A percentile compares a stretch with the other conserved stretches of the same genome.
These are phyloP conservation scores for Anoplophora glabripennis DNA, from an alignment of 1,140 invertebrate species.

Conservation along the genomic window DNA sequence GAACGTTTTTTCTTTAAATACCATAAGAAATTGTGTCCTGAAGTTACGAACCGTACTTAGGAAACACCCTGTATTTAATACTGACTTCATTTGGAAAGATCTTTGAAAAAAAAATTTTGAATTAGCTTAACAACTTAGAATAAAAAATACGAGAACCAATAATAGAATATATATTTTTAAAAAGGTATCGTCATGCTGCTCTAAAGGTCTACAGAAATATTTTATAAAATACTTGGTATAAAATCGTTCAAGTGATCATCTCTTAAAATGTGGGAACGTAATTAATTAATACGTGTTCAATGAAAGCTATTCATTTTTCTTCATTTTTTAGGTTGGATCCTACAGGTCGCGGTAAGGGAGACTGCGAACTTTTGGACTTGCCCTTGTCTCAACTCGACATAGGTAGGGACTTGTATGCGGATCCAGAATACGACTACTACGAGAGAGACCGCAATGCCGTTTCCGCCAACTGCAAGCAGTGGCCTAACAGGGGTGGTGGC, in stretches of 20 bases:
- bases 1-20: too few relatives aligned
- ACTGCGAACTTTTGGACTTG: conserved; percentile 70
- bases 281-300: background rate
- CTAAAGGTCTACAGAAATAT: background rate
- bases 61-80: background rate
- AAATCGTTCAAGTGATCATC: background rate
- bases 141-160: too few relatives aligned
- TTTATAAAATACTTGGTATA: background rate
- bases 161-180: background rate
- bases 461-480: conserved; percentile 45
- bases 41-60: too few relatives aligned
- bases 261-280: background rate
- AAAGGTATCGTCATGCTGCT: background rate
- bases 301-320: background rate
- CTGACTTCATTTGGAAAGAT: background rate
- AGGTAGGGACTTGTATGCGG: conserved; percentile 59
- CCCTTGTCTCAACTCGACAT: conserved; percentile 64
- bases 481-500: conserved; percentile 8
- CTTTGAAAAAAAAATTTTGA: background rate
- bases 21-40: too few relatives aligned
- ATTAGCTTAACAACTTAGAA: background rate
- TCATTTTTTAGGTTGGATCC: conserved; percentile 57
- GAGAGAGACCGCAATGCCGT: conserved; percentile 62
- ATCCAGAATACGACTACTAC: conserved; percentile 74
- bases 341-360: conserved; percentile 60